phyloP scores from a whole-genome alignment of 2,113 vertebrate species.

The Phyllopteryx taeniolatus region DNA sequence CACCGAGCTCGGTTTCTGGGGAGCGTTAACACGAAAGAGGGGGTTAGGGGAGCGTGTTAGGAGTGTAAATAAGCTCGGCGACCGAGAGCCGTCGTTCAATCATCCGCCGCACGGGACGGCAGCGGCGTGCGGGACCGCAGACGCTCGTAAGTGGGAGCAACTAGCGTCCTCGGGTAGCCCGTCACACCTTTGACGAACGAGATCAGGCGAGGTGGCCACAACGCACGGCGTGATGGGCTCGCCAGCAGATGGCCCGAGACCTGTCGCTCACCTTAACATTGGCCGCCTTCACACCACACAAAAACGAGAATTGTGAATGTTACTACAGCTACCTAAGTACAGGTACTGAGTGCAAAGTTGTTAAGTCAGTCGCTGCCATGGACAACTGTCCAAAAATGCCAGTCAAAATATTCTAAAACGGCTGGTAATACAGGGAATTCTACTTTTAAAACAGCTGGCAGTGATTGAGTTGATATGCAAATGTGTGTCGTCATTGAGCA shows the following conservation, averaged over 20 bases:
- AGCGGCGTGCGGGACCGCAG: background rate
- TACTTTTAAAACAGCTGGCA: too few species aligned
- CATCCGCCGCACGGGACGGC: conserved; percentile 10
- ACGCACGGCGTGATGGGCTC: conserved; percentile 33
- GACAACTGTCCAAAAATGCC: too few species aligned
- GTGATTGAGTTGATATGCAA: too few species aligned
- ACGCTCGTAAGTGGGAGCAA: conserved; percentile 7
- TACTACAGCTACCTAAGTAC: background rate
- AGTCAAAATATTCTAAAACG: too few species aligned
- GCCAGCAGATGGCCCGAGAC: conserved; percentile 53
- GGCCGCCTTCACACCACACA: conserved; percentile 26
- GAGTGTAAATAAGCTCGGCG: conserved; percentile 1
- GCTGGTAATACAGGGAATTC: too few species aligned
- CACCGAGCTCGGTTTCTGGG: conserved; percentile 95
- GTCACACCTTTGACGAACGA: conserved; percentile 29
- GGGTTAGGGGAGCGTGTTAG: background rate
- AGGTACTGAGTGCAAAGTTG: background rate
- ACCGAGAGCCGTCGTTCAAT: conserved; percentile 34
- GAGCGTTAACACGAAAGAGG: background rate
- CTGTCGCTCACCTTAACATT: conserved; percentile 53
- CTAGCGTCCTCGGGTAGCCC: conserved; percentile 46
- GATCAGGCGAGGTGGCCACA: conserved; percentile 41
- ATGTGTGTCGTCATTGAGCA: too few species aligned
- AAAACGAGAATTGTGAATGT: background rate
- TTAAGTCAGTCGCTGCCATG: background rate